phyloP scores from a whole-genome alignment of 2,797 vertebrate genomes.

The Urophycis tenuis region DNA sequence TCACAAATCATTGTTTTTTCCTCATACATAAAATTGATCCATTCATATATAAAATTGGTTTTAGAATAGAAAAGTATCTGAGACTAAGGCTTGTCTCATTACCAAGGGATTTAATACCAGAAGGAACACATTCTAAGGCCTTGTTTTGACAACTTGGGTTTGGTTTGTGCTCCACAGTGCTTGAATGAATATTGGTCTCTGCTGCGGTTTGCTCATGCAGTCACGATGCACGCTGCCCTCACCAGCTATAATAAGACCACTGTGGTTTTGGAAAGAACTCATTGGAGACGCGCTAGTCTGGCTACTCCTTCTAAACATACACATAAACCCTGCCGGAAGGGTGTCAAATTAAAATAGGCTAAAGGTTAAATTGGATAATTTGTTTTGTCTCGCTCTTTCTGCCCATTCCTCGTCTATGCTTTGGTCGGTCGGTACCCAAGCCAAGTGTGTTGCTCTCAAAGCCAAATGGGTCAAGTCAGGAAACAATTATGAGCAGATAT shows the following conservation, averaged over 20 bases:
- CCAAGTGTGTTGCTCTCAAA: background rate
- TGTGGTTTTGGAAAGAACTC: conserved; percentile 49
- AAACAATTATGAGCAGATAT: background rate
- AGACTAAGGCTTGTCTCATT: too few relatives aligned
- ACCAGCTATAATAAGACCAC: conserved; percentile 54
- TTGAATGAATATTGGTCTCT: conserved; percentile 20
- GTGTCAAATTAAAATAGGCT: background rate
- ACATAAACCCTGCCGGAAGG: background rate
- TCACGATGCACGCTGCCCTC: conserved; percentile 46
- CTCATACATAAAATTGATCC: too few relatives aligned
- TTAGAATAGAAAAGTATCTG: too few relatives aligned
- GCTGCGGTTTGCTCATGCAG: conserved; percentile 41
- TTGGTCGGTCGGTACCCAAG: background rate
- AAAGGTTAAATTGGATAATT: background rate
- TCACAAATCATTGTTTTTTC: too few relatives aligned
- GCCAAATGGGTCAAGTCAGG: background rate
- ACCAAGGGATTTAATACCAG: background rate
- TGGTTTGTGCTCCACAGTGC: conserved; percentile 5
- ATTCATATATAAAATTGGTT: too few relatives aligned
- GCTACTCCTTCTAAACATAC: background rate
- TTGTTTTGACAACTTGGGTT: background rate
- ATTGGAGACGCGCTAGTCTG: conserved; percentile 26
- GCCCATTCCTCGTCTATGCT: background rate
- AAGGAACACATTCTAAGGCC: background rate
- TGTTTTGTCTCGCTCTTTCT: background rate